Evolutionary conservation across 1,140 invertebrate genomes (phyloP), one percentile per base, ranked within the genome.

Genomic region (Drepana arcuata): DNA sequence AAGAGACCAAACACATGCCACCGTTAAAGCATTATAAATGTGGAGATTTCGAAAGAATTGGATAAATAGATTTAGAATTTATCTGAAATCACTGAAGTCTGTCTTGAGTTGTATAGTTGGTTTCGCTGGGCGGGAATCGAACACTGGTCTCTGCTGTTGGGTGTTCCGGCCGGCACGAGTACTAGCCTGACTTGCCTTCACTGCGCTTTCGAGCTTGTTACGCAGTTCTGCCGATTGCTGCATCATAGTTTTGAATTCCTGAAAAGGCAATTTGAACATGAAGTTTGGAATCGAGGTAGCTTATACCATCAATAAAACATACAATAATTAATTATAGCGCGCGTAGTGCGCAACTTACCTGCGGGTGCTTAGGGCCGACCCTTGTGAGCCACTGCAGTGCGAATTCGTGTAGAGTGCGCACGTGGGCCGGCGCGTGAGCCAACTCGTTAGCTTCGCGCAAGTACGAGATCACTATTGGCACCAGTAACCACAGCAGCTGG

Each of bases 101-200:
- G 95, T 98, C 87, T 97, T 98, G 27, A 98, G 86, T 78, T 96
- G 95, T 57, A 98, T 98, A 6, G 94, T 92, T 31, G 93, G 92
- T 42, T 89, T 87, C 21, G 84, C 68, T 28, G 81, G 81, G 36
- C 83, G 80, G 2, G 58, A 39, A 7, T 68, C 57, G 42, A 70
- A 68, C 24, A 61, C 52, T 46, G 86, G 86, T 29, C 87, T 81
- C 15, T 54, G 48, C 56, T 90, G 88, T 33, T 83, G 86, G 41
- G 74, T 53, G 15, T 65, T 42, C 21, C 81, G 84, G 30, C 78
- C 65, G 25, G 80, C 74, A 55, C 88, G 77, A 41, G 52, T 65
- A 51, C 57, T 80, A 58, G 88, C 88, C 56, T 93, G 92, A 54
- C 83, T 90, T n/a, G 87, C 86, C 46, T 92, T 89, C 15, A 98